Evolutionary conservation across 1,140 invertebrate species (phyloP), one percentile per base, ranked within the genome.

Genomic region (Drosophila punjabiensis): DNA sequence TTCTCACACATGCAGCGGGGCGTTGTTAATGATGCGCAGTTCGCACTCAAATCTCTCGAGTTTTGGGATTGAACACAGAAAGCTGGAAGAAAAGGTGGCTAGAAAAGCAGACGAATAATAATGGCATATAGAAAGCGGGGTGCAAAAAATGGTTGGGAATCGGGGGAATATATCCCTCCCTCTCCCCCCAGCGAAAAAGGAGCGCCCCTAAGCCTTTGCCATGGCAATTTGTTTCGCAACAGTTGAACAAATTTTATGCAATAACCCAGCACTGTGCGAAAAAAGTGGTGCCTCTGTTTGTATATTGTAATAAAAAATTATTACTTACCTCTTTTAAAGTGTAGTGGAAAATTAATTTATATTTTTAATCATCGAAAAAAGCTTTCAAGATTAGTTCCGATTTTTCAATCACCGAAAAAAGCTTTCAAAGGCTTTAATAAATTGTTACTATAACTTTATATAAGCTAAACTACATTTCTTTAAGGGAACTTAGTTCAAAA

Each of bases 211-310:
- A 89, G 84, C 68, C 68, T 75, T 78, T 79, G 81, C 73, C 81
- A 85, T 85, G 74, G 69, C 85, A 88, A 89, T 89, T 85, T 89
- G 82, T 85, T 82, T 76, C 63, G 85, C 85, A 88, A 85, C 85
- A 89, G 85, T 89, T 89, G 85, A 82, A 76, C 69, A 78, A 75
- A 88, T 89, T 84, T 73, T 66, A 71, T 78, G 76, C 76, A 71
- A 79, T 59, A 79, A 79, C 43, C 45, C 32, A 37, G 37, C 68
- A 69, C 39, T 55, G 24, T 5, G 30, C 30, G 10, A 66, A 65
- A 55, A 13, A 18, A 0, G 0, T 4, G 16, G 0, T 30, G 8
- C 2, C 10, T 50, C 3, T 1, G 0, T 41, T 18, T 0, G 3
- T 18, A 35, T 8, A 9, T 55, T 33, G 5, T 35, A 4, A 8